These are phyloP conservation scores for Phortica okadai DNA, from an alignment of 2,888 invertebrate species.

Conservation along the genomic window DNA sequence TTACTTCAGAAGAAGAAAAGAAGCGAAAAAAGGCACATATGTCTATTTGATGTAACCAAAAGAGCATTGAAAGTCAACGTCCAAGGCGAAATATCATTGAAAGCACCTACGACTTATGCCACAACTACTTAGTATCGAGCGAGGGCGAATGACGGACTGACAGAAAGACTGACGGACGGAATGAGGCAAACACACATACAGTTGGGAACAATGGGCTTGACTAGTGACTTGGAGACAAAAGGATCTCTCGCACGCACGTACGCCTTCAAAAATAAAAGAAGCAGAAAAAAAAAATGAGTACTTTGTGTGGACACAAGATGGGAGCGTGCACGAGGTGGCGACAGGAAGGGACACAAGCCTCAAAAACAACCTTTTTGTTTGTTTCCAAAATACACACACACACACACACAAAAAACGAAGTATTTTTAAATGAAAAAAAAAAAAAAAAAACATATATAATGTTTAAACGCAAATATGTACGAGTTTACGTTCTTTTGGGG, in stretches of 20 bases:
- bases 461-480: conserved; percentile 66
- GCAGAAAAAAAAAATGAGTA: neutral
- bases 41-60: no score
- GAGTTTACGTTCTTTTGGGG: conserved; percentile 13
- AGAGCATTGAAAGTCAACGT: no score
- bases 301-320: neutral
- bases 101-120: neutral
- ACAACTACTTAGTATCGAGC: neutral
- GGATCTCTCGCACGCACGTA: conserved; percentile 31
- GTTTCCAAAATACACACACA: neutral
- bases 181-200: neutral
- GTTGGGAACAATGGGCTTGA: neutral
- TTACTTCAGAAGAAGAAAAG: conserved; percentile 8
- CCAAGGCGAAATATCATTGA: no score
- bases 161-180: no score
- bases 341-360: conserved; percentile 21
- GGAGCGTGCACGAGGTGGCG: conserved; percentile 5
- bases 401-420: neutral
- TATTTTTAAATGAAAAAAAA: neutral
- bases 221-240: conserved; percentile 23
- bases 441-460: conserved; percentile 49
- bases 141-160: no score
- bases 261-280: neutral
- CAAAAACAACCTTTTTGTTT: conserved; percentile 23
- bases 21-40: neutral